phyloP scores from a whole-genome alignment of 2,888 invertebrate species.

The Agrochola circellaris region DNA sequence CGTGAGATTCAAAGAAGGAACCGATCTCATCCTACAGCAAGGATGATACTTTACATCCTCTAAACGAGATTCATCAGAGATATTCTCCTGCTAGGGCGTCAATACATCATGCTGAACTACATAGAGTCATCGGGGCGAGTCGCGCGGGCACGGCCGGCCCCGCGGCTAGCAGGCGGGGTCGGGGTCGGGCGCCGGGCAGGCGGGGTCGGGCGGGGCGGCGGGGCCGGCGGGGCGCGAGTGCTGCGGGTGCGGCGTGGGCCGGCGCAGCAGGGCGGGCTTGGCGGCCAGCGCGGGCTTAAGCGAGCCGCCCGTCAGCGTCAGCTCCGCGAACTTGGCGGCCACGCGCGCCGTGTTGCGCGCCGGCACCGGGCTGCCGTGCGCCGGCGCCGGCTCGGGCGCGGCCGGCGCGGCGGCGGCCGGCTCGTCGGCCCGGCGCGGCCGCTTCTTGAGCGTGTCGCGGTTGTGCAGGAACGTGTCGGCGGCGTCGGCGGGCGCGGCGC shows the following conservation, averaged over 20 bases:
- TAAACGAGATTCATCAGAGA: conserved; percentile 1
- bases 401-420: conserved; percentile 67
- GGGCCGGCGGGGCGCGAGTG: conserved; percentile 51
- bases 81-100: background rate
- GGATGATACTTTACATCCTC: background rate
- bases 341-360: conserved; percentile 92
- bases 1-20: background rate
- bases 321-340: conserved; percentile 92
- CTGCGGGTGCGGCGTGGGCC: conserved; percentile 83
- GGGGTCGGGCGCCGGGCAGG: conserved; percentile 16
- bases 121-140: background rate
- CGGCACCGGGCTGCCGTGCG: conserved; percentile 77
- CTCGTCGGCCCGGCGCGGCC: conserved; percentile 67
- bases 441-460: conserved; percentile 81
- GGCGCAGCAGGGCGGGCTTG: conserved; percentile 94
- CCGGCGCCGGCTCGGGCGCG: conserved; percentile 83
- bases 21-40: background rate
- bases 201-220: conserved; percentile 30
- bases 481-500: conserved; percentile 73
- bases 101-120: background rate
- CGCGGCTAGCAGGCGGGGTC: conserved; percentile 30
- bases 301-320: conserved; percentile 91
- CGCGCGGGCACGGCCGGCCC: background rate
- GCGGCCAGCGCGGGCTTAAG: conserved; percentile 94
- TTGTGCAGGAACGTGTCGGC: conserved; percentile 84